These are phyloP conservation scores for Tridacna gigas DNA, from an alignment of 2,888 invertebrate genomes.

Conservation along the genomic window DNA sequence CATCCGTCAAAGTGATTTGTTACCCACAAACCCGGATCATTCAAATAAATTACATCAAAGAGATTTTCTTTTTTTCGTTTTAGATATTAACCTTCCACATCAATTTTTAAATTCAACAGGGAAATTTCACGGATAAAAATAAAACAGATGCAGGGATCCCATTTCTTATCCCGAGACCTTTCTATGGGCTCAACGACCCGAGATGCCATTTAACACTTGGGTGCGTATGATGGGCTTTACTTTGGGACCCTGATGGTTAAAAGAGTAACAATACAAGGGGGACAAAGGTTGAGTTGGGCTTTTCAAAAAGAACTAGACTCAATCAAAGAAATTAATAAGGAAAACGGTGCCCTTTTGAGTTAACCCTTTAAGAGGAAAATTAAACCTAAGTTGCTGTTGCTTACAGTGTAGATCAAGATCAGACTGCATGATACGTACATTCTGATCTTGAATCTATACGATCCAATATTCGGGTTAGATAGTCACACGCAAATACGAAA, in stretches of 20 bases:
- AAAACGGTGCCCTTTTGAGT: conserved; percentile 21
- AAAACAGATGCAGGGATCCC: conserved; percentile 64
- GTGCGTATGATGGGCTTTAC: conserved; percentile 37
- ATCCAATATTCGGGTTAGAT: no score
- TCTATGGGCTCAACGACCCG: conserved; percentile 57
- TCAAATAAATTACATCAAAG: conserved; percentile 21
- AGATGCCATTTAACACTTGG: conserved; percentile 54
- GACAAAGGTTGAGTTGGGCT: conserved; percentile 15
- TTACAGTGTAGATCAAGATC: no score
- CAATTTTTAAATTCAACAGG: conserved; percentile 47
- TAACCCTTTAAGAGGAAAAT: no score
- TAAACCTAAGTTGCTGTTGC: no score
- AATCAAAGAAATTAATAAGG: conserved; percentile 25
- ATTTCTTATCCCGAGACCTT: conserved; percentile 48
- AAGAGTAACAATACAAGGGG: conserved; percentile 5
- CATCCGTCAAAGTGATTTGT: conserved; percentile 18
- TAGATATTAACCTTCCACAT: conserved; percentile 6
- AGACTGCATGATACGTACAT: no score
- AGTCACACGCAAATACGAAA: no score
- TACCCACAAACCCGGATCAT: conserved; percentile 21
- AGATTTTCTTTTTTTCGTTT: background rate
- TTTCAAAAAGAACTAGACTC: conserved; percentile 24
- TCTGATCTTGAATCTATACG: no score
- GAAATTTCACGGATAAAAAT: conserved; percentile 29
- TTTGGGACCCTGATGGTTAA: conserved; percentile 11